Evolutionary conservation across 1,140 invertebrate genomes (phyloP).

Genomic region (Stegodyphus mimosarum): DNA sequence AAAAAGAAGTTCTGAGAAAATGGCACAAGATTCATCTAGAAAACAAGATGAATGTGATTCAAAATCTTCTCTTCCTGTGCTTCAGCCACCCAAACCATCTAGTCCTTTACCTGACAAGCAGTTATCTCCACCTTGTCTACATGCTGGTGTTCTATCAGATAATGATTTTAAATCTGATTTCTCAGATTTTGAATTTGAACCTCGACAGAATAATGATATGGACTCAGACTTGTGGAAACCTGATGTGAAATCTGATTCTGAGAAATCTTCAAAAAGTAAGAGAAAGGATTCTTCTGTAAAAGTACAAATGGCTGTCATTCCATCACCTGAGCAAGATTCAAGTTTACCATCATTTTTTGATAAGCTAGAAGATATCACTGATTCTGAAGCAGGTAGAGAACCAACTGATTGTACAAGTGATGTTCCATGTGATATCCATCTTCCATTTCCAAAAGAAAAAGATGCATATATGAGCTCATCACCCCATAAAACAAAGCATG

Average conservation of each 20-base stretch:
- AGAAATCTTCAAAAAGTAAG: constrained; percentile 36
- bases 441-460: constrained; percentile 27
- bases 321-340: constrained; percentile 43
- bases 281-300: constrained; percentile 10
- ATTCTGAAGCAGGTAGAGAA: constrained; percentile 46
- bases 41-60: constrained; percentile 37
- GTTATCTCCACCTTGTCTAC: constrained; percentile 48
- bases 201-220: constrained; percentile 13
- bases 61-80: constrained; percentile 33
- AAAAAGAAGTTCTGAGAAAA: constrained; percentile 37
- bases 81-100: constrained; percentile 42
- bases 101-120: constrained; percentile 49
- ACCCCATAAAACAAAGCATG: constrained; percentile 39
- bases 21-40: constrained; percentile 7
- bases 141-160: constrained; percentile 46
- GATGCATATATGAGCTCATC: constrained; percentile 7
- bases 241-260: constrained; percentile 44
- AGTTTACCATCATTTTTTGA: constrained; percentile 50
- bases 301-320: constrained; percentile 3
- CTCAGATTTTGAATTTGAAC: constrained; percentile 61
- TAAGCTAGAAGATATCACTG: constrained; percentile 41
- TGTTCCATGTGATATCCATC: constrained; percentile 15
- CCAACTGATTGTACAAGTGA: constrained; percentile 30
- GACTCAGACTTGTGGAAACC: constrained; percentile 39
- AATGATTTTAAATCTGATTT: constrained; percentile 61